These are phyloP conservation scores for Eueremaeus valkanovi DNA, from an alignment of 2,888 invertebrate species.

Conservation along the genomic window DNA sequence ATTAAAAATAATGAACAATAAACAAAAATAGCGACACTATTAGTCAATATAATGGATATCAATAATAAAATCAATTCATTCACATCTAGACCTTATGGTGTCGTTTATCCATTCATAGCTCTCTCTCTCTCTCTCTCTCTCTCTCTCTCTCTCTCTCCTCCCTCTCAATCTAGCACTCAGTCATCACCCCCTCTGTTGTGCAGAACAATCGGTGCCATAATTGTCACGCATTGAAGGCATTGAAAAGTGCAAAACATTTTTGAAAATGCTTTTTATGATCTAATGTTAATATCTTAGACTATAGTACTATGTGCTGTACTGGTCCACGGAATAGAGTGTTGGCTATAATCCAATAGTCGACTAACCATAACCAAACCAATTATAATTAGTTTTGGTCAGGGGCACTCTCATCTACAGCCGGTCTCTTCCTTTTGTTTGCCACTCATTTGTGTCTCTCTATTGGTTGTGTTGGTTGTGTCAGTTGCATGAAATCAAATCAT, in stretches of 20 bases:
- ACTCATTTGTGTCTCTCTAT: not conserved
- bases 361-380: not conserved
- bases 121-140: constrained; percentile 16
- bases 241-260: not conserved
- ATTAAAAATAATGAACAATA: no score
- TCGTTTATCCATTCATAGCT: not conserved
- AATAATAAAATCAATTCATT: no score
- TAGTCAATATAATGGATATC: no score
- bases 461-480: no score
- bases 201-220: not conserved
- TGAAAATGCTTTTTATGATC: not conserved
- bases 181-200: not conserved
- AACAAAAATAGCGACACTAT: no score
- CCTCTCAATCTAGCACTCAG: not conserved
- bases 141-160: not conserved
- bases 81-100: no score
- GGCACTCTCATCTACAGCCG: not conserved
- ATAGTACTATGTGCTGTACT: not conserved
- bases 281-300: not conserved
- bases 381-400: not conserved
- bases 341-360: not conserved
- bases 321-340: not conserved
- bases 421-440: not conserved
- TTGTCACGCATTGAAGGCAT: not conserved
- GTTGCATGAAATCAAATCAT: constrained; percentile 23